Base-by-base conservation (phyloP, 2,888 invertebrate genomes). In the Busseola fusca region DNA sequence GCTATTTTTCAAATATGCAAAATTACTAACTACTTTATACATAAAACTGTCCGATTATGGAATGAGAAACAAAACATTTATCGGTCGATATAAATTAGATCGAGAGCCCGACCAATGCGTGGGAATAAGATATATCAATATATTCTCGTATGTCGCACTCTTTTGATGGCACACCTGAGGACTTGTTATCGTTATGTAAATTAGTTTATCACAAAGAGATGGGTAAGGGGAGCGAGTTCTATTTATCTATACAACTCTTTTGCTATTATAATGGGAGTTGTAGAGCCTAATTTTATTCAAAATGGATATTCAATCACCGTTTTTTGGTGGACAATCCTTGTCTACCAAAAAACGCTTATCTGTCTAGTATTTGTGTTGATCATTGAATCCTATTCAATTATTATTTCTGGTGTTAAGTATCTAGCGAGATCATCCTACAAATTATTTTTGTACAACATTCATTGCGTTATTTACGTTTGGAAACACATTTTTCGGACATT, bases 131-230 rank as follows among this genome's bases (percentile, higher is more conserved):
- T 30, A n/a, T 69, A 78, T 74, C 37, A 18, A 50, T 40, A 50
- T 40, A 65, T 70, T 70, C 34, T 52, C 42, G 52, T 45, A 27
- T 45, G 37, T 50, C 56, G 27, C 27, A 64, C 52, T 56, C 37
- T 73, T 70, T 78, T 69, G 52, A 63, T 68, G 16, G 52, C 64
- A 65, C 65, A 74, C 40, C 74, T 68, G 74, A 64, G 63, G 16
- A 66, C 27, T 78, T 78, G 64, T 78, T 34, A 73, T 64, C 57
- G 30, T 2, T 82, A 74, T 82, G 74, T 78, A 77, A 81, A 79
- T 81, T 63, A 42, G 50, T 64, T 78, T 74, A 62, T 74, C 58
- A 34, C 34, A 45, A 45, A 1, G n/a, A 62, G n/a, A 62, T 56
- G 50, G 54, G 60, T 68, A n/a, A 67, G 30, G 52, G 72, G 56